phyloP scores from a whole-genome alignment of 2,797 vertebrate genomes.

The Manis pentadactyla region DNA sequence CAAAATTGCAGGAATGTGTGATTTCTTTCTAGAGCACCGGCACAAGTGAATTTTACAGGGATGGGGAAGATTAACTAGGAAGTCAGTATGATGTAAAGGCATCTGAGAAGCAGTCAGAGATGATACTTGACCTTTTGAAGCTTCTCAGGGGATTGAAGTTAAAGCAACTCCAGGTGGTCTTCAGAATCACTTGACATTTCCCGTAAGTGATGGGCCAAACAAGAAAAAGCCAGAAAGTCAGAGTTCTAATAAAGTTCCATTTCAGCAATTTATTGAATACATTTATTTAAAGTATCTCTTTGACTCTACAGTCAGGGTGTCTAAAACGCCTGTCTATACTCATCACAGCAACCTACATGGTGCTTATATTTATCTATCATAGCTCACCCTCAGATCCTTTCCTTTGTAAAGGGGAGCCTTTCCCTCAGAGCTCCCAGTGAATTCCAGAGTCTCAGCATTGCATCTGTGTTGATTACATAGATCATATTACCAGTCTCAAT shows the following conservation, averaged over 20 bases:
- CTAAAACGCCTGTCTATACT: not conserved
- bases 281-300: conserved; percentile 56
- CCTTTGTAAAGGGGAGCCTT: not conserved
- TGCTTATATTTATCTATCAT: not conserved
- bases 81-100: conserved; percentile 39
- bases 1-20: conserved; percentile 74
- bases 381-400: not conserved
- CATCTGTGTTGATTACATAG: not conserved
- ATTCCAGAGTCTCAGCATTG: not conserved
- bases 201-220: conserved; percentile 71
- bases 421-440: not conserved
- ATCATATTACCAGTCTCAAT: not conserved
- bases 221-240: conserved; percentile 64
- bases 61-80: conserved; percentile 70
- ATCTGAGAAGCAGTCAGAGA: conserved; percentile 67
- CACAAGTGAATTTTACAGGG: conserved; percentile 62
- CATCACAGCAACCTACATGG: not conserved
- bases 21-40: conserved; percentile 57
- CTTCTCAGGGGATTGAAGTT: conserved; percentile 78
- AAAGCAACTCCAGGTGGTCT: conserved; percentile 82
- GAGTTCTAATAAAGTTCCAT: conserved; percentile 67
- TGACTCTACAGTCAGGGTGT: not conserved
- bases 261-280: conserved; percentile 59
- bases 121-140: conserved; percentile 80
- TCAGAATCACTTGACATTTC: conserved; percentile 83